Base-by-base conservation (phyloP, 92 coral and sea anemone genomes). In the Parazoanthus atlanticus region DNA sequence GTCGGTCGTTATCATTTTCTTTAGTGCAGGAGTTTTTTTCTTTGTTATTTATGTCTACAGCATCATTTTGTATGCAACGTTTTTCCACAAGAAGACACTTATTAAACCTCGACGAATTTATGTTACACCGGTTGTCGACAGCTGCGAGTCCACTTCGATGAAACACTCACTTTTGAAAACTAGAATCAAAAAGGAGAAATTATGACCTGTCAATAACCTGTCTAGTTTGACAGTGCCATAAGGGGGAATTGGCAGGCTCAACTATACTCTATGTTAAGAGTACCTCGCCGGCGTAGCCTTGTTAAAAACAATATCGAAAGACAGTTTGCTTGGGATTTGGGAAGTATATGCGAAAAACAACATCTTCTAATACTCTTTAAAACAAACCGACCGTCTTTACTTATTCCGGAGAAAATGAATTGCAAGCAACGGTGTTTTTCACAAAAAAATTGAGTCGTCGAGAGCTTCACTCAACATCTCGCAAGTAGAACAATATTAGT, bases 41-140 rank as follows among this genome's bases (percentile, higher is more conserved):
- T 75, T 75, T 19, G 34, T 75, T 36, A 19, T 75, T 19, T 75
- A 75, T 75, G 79, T 75, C 49, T 75, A 75, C 79, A 75, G 3
- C 49, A 75, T 23, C 47, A 75, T 75, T 75, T 6, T 75, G 0
- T 36, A 21, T 36, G 17, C 46, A 19, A 36, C 52, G 4, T 75
- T 75, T 36, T 75, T 36, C 79, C n/a, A 26, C 79, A 75, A 75
- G 49, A 75, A 75, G 79, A 75, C 79, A 75, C 12, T 36, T 16
- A 16, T 52, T n/a, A 75, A 75, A 21, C n/a, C 79, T 75, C 79
- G 49, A 21, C 79, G 79, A 36, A 75, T 75, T 34, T 40, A 75
- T 34, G 79, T 75, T 75, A 6, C 43, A 25, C 46, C 41, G 23
- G 49, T 33, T 3, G 46, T 25, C 79, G 26, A n/a, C 43, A 17